These are phyloP conservation scores for Pitta sordida DNA, from an alignment of 2,113 vertebrate genomes.

Conservation along the genomic window DNA sequence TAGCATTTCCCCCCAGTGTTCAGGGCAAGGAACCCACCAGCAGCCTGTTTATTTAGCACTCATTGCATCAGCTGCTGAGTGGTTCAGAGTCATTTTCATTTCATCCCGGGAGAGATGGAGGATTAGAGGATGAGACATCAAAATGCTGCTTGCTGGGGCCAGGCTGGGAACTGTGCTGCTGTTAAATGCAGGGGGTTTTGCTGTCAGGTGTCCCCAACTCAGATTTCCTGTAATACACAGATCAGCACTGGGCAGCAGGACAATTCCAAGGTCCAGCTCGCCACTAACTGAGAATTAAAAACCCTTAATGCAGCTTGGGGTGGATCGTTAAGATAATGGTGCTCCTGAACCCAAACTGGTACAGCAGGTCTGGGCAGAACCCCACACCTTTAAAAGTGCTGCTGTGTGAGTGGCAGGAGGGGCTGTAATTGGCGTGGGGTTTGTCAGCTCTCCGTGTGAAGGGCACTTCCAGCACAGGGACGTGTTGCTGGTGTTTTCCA, in stretches of 20 bases:
- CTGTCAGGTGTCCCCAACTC: background rate
- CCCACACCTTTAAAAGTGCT: constrained; percentile 13
- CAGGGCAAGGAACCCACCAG: background rate
- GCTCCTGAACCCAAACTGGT: background rate
- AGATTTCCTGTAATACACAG: background rate
- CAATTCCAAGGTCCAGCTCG: background rate
- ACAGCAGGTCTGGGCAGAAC: constrained; percentile 31
- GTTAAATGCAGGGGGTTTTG: background rate
- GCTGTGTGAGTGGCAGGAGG: background rate
- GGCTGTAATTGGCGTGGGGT: background rate
- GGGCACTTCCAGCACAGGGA: background rate
- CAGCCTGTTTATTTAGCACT: background rate
- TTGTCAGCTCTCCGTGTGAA: background rate
- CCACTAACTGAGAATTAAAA: background rate
- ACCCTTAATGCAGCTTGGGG: background rate
- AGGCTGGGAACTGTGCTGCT: background rate
- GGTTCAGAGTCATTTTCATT: background rate
- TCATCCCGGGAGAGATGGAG: background rate
- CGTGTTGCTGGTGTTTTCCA: background rate
- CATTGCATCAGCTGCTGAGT: background rate
- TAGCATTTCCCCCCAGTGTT: background rate
- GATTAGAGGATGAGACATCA: background rate
- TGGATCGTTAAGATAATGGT: background rate
- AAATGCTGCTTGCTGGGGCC: background rate
- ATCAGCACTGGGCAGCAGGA: background rate